Evolutionary conservation across 2,888 invertebrate genomes (phyloP), one percentile per base, ranked within the genome.

Genomic region (Eristalis pertinax): DNA sequence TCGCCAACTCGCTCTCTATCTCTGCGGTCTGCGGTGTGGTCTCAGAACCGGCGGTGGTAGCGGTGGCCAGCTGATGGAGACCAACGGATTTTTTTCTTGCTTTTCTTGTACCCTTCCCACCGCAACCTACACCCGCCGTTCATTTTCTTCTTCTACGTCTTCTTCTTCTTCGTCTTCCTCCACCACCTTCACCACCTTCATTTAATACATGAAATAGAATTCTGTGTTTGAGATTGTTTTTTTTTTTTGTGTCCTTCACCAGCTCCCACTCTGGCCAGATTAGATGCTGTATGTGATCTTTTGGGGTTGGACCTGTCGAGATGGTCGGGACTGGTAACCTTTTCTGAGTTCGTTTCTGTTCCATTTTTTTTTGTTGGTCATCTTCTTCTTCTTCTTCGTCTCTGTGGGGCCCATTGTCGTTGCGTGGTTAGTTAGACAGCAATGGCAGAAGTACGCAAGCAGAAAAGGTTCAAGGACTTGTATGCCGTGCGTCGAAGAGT

Each of bases 401-500:
- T 60, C 60, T 58, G n/a, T 65, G 22, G n/a, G 58, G 22, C 43
- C 60, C 43, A 43, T 73, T 65, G 64, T 74, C 79, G 60, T 79
- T 79, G 72, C 73, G 72, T 73, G 79, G 72, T 60, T 79, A 67
- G 73, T 65, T 62, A 67, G 79, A 73, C 60, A 73, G 60, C 79
- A 79, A 32, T 72, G 41, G 68, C 32, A 65, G 72, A 19, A 65
- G 58, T 38, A 58, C 56, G 50, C 69, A 77, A 64, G 41, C 56
- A 73, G 43, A 73, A 79, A 67, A 79, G 72, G 72, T 73, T 79
- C 73, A 72, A 67, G 79, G 79, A 67, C 72, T 79, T 29, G 60
- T 26, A 26, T 26, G 26, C 26, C 26, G 58, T 58, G 50, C 56
- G 72, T 73, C 70, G 70, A 78, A 65, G 78, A 70, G 69, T 63